Conservation (phyloP, 1,140 invertebrate species). For the Aphelinus certus region DNA sequence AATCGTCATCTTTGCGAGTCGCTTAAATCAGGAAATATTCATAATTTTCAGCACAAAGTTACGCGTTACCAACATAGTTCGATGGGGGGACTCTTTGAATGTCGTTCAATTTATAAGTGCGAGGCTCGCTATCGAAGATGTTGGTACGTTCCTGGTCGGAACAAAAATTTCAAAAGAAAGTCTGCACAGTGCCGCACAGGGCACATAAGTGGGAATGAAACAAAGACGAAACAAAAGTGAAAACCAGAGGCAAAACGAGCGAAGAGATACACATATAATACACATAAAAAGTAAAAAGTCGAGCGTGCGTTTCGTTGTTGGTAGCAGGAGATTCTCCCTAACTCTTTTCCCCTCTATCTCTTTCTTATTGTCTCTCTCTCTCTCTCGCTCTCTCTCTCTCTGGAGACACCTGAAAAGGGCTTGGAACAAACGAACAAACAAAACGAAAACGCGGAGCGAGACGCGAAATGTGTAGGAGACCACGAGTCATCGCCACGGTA, state of each 20-base stretch:
- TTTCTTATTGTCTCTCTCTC: neutral
- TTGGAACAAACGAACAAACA: neutral
- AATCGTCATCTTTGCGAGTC: no score
- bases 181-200: neutral
- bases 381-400: constrained; percentile 8
- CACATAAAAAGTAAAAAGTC: neutral
- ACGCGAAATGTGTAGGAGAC: neutral
- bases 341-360: no score
- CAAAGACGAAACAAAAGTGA: constrained; percentile 13
- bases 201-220: neutral
- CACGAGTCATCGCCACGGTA: neutral
- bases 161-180: constrained; percentile 13
- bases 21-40: no score
- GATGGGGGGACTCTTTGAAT: neutral
- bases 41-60: no score
- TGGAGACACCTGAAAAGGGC: constrained; percentile 12
- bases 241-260: neutral
- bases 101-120: neutral
- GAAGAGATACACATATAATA: constrained; percentile 19
- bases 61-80: no score
- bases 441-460: neutral
- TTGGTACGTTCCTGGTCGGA: neutral
- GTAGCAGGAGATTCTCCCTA: no score
- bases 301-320: no score
- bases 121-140: neutral